Conservation (phyloP, 2,113 vertebrate species). For the Triplophysa rosa region DNA sequence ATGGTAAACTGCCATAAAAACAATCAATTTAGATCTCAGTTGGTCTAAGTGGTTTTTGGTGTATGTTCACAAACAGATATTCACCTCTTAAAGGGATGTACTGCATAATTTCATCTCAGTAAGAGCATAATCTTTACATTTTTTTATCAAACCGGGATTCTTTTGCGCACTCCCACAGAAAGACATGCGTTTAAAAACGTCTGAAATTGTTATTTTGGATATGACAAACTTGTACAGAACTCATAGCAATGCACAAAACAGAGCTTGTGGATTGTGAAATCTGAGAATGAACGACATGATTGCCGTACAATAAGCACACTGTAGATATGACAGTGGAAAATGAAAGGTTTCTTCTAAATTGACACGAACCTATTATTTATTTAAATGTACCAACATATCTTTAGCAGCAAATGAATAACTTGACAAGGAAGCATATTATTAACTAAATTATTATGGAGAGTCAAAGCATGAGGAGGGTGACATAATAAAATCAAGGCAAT, state of each 20-base stretch:
- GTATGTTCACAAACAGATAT: too few relatives aligned
- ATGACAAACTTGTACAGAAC: neutral
- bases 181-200: neutral
- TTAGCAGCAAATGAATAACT: constrained; percentile 5
- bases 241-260: neutral
- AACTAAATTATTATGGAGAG: neutral
- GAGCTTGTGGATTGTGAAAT: constrained; percentile 1
- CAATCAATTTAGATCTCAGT: neutral
- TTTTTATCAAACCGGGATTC: too few relatives aligned
- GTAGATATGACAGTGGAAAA: neutral
- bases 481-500: neutral
- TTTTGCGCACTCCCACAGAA: neutral
- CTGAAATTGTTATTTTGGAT: neutral
- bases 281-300: neutral
- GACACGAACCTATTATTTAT: constrained; percentile 10
- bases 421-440: neutral
- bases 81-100: too few relatives aligned
- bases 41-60: too few relatives aligned
- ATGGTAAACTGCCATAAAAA: neutral
- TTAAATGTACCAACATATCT: neutral
- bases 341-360: neutral
- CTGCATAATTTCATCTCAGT: too few relatives aligned
- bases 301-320: neutral
- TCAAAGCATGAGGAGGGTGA: neutral
- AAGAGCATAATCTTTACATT: neutral